These are phyloP conservation scores for Hystrix cristata DNA, from an alignment of 2,113 vertebrate species.

Conservation along the genomic window DNA sequence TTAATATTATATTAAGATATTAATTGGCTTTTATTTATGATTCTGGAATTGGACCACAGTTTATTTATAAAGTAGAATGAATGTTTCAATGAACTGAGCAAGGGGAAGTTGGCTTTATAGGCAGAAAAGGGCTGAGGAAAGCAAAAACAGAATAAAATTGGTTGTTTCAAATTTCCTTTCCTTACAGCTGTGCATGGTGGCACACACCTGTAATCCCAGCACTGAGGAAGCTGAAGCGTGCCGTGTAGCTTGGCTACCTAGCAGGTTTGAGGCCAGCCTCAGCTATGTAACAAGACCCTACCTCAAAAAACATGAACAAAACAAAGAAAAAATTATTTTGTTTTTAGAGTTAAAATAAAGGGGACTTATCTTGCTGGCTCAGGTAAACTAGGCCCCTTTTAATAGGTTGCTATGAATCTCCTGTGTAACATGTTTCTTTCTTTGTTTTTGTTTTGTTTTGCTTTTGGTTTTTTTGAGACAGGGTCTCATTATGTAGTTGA, in stretches of 20 bases:
- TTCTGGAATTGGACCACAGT: neutral
- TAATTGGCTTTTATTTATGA: neutral
- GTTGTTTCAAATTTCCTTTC: neutral
- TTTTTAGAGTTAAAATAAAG: neutral
- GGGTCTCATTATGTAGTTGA: too few species aligned
- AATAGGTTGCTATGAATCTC: neutral
- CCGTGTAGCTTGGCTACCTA: too few species aligned
- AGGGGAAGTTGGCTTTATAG: neutral
- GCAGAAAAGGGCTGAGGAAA: neutral
- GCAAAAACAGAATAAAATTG: neutral
- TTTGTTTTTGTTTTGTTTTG: neutral
- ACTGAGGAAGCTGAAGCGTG: too few species aligned
- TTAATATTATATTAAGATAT: neutral
- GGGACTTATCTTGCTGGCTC: neutral
- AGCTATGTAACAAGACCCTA: too few species aligned
- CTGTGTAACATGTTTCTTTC: too few species aligned
- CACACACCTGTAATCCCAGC: too few species aligned
- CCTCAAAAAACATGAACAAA: too few species aligned
- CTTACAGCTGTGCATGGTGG: too few species aligned
- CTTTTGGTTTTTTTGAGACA: neutral
- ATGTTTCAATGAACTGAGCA: neutral
- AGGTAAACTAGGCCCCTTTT: neutral
- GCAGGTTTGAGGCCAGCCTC: too few species aligned
- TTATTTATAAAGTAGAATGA: neutral
- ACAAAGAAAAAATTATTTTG: neutral